A percentile compares a stretch with the other conserved stretches of the same genome.
These are phyloP conservation scores for Allygus modestus DNA, from an alignment of 2,888 invertebrate species.

Conservation along the genomic window DNA sequence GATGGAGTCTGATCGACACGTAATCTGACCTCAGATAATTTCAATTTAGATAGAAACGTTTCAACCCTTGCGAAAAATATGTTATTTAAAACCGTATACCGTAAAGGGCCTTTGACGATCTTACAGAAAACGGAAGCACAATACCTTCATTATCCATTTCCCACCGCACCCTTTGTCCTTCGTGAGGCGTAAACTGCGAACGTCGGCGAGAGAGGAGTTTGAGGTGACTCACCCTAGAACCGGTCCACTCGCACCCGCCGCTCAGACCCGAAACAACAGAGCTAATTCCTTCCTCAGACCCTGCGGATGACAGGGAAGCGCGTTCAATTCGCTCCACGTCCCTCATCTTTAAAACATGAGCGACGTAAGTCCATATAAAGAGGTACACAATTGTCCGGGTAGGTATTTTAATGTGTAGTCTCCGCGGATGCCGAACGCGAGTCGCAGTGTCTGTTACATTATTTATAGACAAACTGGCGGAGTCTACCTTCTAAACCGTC, in stretches of 20 bases:
- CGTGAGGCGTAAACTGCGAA: too few species aligned
- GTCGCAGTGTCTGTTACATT: slow-evolving; percentile 11
- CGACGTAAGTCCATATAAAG: slow-evolving; percentile 34
- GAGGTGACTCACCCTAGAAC: slow-evolving; percentile 9
- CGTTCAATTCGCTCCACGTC: background rate
- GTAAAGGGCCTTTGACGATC: too few species aligned
- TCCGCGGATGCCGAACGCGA: background rate
- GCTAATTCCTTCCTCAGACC: background rate
- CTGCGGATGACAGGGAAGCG: background rate
- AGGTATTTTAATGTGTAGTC: slow-evolving; percentile 35
- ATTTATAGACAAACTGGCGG: slow-evolving; percentile 6
- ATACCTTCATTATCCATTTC: too few species aligned
- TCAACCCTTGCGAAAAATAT: too few species aligned
- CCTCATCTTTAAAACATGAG: slow-evolving; percentile 29
- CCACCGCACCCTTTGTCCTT: too few species aligned
- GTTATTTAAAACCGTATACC: too few species aligned
- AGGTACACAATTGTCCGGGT: slow-evolving; percentile 37
- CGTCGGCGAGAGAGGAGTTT: too few species aligned
- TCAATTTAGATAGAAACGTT: too few species aligned
- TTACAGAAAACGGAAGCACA: too few species aligned
- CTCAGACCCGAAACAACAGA: background rate
- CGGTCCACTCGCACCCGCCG: background rate
- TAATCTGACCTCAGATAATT: too few species aligned
- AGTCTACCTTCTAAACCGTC: slow-evolving; percentile 3
- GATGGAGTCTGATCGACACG: too few species aligned